These are phyloP conservation scores for Fundulus diaphanus DNA, from an alignment of 2,797 vertebrate genomes.

Conservation along the genomic window DNA sequence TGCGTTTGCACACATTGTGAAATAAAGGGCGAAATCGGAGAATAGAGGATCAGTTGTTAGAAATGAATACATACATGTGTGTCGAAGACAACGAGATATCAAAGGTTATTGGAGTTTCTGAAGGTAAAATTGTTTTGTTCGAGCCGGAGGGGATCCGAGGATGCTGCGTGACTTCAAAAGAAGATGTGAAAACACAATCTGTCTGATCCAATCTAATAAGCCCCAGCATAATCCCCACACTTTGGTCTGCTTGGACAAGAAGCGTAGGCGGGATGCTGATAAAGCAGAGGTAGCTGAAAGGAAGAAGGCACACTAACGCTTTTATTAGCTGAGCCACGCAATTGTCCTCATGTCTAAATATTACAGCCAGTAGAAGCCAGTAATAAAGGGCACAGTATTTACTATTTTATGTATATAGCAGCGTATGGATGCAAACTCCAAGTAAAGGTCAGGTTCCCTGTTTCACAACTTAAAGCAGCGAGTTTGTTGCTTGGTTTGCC, in stretches of 20 bases:
- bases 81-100: constrained; percentile 34
- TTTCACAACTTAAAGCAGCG: background rate
- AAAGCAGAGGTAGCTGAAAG: constrained; percentile 3
- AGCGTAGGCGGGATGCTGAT: constrained; percentile 40
- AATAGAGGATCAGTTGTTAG: constrained; percentile 15
- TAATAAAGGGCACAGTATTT: background rate
- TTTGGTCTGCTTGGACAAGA: constrained; percentile 19
- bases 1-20: constrained; percentile 18
- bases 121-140: constrained; percentile 27
- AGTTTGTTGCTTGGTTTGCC: background rate
- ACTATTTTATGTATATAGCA: constrained; percentile 1
- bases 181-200: constrained; percentile 35
- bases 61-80: background rate
- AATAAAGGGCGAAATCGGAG: constrained; percentile 39
- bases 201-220: constrained; percentile 56
- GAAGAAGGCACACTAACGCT: constrained; percentile 9
- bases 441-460: background rate
- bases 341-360: background rate
- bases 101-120: constrained; percentile 31
- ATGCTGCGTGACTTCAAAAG: constrained; percentile 36
- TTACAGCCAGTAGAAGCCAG: background rate
- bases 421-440: constrained; percentile 7
- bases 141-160: constrained; percentile 13
- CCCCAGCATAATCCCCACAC: constrained; percentile 41
- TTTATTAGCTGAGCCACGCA: constrained; percentile 10